Base-by-base conservation (phyloP, 2,113 vertebrate genomes). In the Synodontis membranacea region DNA sequence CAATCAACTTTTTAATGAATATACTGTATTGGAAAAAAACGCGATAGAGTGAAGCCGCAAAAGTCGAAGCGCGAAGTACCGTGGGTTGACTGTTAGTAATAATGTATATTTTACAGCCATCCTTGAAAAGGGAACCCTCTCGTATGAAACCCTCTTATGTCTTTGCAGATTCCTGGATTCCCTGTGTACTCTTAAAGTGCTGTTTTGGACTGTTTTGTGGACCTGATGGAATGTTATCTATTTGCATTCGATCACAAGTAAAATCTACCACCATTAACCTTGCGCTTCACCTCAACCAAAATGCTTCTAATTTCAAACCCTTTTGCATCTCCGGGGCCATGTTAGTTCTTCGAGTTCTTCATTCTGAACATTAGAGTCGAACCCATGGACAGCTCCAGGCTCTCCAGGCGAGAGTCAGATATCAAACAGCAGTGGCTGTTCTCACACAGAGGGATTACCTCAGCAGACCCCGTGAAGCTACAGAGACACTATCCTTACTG, bases 371-470 rank as follows among this genome's bases (percentile, higher is more conserved):
- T 76, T 48, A 0, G 3, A 79, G 48, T 58, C 25, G n/a, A 66
- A 83, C 58, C 48, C 60, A 31, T 46, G n/a, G 52, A 80, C 78
- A 25, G 52, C 78, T 80, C 48, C 23, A 37, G 54, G 78, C 78
- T 80, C 21, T 34, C 46, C 74, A 52, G 19, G 21, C 25, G 17
- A 46, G 60, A 89, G 9, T 34, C 52, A 62, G 75, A 56, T 46
- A 46, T 86, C 54, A 81, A 75, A 84, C 44, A 25, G 75, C 50
- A 42, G n/a, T n/a, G 34, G 46, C 79, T 14, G 68, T 50, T 19
- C 70, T 42, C n/a, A 50, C 28, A 84, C 68, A 81, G 39, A 83
- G 48, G 84, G 68, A 86, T 84, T 84, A 84, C 84, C 21, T 46
- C 58, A n/a, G 76, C 78, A 78, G 37, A 88, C 84, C 44, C 76